phyloP scores from a whole-genome alignment of 2,888 invertebrate species.

The Sepioteuthis lessoniana region DNA sequence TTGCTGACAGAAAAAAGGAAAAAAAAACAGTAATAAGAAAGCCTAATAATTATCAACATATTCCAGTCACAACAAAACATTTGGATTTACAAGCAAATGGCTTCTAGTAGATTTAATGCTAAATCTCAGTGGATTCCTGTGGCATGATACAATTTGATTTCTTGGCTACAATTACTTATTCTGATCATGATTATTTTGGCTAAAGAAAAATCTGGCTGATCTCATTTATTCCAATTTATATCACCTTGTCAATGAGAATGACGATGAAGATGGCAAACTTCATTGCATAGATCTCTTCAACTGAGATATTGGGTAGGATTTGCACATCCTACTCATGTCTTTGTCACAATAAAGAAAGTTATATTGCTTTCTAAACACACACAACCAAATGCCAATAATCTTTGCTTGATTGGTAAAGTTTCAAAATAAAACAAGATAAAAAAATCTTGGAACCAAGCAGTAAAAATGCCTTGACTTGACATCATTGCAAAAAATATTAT shows the following conservation, averaged over 20 bases:
- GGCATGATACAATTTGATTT: not conserved
- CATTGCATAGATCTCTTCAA: not conserved
- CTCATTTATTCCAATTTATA: not conserved
- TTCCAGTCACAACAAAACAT: not conserved
- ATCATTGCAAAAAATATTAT: too few relatives aligned
- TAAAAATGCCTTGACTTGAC: not conserved
- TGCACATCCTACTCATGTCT: not conserved
- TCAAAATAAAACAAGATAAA: not conserved
- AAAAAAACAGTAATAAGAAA: not conserved
- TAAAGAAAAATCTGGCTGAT: not conserved
- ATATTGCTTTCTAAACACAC: not conserved
- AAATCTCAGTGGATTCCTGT: not conserved
- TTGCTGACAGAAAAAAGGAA: not conserved
- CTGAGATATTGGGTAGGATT: not conserved
- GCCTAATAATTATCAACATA: not conserved
- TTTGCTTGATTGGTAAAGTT: conserved; percentile 3
- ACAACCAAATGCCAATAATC: not conserved
- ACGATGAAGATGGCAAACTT: not conserved
- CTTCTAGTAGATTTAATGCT: not conserved
- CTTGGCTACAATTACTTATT: not conserved
- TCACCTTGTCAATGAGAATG: not conserved
- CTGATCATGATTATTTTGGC: not conserved
- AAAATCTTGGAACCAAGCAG: not conserved
- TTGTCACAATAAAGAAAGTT: not conserved
- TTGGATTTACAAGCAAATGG: not conserved